A percentile compares a stretch with the other conserved stretches of the same genome.
Conservation (phyloP, 2,797 vertebrate genomes). For the Novumbra hubbsi region DNA sequence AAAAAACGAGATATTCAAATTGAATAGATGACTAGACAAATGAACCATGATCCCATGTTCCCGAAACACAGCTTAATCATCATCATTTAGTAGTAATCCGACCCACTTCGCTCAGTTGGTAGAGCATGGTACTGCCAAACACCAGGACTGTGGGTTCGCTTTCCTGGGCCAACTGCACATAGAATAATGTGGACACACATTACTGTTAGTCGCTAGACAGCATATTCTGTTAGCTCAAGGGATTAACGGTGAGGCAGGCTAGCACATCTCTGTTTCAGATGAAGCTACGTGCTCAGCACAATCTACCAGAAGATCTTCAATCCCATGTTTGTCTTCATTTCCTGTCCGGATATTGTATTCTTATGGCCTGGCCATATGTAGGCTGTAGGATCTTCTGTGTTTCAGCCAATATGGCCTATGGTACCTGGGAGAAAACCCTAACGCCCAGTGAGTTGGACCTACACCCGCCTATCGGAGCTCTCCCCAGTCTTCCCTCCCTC, state of each 20-base stretch:
- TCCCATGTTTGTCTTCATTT: background rate
- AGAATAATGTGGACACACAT: too few species aligned
- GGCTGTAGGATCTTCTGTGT: background rate
- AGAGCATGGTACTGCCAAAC: too few species aligned
- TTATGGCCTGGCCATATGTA: background rate
- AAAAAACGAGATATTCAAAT: background rate
- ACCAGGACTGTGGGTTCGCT: too few species aligned
- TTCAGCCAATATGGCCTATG: background rate
- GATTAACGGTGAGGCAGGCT: background rate
- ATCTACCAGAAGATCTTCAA: background rate
- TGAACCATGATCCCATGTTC: background rate
- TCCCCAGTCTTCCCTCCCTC: slow-evolving; percentile 17
- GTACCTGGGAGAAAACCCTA: background rate
- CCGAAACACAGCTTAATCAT: background rate
- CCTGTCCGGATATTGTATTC: background rate
- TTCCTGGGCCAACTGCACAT: too few species aligned
- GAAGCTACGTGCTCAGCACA: background rate
- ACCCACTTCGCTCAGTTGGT: too few species aligned
- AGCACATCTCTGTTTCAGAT: background rate
- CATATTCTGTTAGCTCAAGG: background rate
- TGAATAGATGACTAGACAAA: background rate
- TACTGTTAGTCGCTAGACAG: too few species aligned
- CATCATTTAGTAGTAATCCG: too few species aligned
- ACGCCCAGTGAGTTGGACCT: background rate
- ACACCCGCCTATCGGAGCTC: background rate